Evolutionary conservation across 1,140 invertebrate species (phyloP).

Genomic region (Stegodyphus dumicola): DNA sequence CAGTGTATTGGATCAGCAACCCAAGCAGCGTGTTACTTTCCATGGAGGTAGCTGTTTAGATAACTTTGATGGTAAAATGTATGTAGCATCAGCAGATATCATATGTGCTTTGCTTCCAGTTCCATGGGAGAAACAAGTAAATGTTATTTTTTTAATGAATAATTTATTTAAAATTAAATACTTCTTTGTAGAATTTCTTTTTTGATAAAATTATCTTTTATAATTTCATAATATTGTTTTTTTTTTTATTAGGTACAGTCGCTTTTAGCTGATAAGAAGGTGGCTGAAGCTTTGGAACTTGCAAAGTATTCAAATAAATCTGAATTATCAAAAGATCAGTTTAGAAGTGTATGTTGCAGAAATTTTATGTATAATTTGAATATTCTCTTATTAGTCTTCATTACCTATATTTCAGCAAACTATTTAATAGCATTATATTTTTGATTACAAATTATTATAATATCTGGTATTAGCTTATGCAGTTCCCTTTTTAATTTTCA

Average conservation of each 20-base stretch:
- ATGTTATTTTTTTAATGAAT: not conserved
- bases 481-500: too few species aligned
- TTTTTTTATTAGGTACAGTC: conserved; percentile 66
- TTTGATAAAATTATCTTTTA: not conserved
- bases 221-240: not conserved
- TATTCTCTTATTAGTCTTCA: not conserved
- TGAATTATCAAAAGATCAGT: conserved; percentile 69
- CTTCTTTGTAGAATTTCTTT: not conserved
- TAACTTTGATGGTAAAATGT: conserved; percentile 71
- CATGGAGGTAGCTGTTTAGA: conserved; percentile 69
- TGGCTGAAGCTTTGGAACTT: conserved; percentile 71
- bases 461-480: too few species aligned
- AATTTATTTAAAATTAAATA: not conserved
- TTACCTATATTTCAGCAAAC: not conserved
- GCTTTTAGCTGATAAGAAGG: conserved; percentile 69
- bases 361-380: not conserved
- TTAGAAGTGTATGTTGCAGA: conserved; percentile 66
- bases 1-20: conserved; percentile 72
- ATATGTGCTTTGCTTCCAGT: conserved; percentile 71
- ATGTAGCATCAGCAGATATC: conserved; percentile 69
- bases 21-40: conserved; percentile 71
- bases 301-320: conserved; percentile 70
- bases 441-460: not conserved
- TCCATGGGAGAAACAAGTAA: conserved; percentile 72
- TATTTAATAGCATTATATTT: not conserved